Evolutionary conservation across 2,113 vertebrate genomes (phyloP).

Genomic region (Paralichthys olivaceus): DNA sequence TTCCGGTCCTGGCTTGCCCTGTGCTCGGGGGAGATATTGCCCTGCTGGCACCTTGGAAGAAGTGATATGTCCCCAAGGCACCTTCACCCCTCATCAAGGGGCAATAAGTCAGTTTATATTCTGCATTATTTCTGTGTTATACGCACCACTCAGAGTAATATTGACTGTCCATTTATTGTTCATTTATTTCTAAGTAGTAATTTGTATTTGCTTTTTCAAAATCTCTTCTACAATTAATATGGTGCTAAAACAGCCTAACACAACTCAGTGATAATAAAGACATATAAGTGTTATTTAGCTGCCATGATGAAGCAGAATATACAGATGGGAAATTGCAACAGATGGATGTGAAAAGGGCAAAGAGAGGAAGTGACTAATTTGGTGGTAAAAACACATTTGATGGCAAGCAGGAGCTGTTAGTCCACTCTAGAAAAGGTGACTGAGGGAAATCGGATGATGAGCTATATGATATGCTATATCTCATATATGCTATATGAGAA

Average conservation of each 20-base stretch:
- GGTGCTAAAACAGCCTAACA: background rate
- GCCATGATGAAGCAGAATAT: background rate
- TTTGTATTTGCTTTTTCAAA: slow-evolving; percentile 13
- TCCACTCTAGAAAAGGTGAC: background rate
- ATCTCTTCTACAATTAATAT: background rate
- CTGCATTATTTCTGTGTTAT: slow-evolving; percentile 1
- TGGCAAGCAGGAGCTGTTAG: slow-evolving; percentile 20
- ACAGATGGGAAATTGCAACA: slow-evolving; percentile 29
- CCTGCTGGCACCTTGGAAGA: slow-evolving; percentile 83
- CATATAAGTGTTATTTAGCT: slow-evolving; percentile 17
- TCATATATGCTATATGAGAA: no score
- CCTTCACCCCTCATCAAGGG: slow-evolving; percentile 85
- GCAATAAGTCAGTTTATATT: slow-evolving; percentile 77
- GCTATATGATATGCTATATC: background rate
- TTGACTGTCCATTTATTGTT: background rate
- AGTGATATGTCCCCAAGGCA: slow-evolving; percentile 83
- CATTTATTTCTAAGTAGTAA: background rate
- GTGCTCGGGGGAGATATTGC: slow-evolving; percentile 85
- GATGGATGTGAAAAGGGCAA: slow-evolving; percentile 45
- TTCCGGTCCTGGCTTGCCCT: slow-evolving; percentile 81
- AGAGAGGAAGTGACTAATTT: slow-evolving; percentile 15
- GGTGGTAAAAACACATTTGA: background rate
- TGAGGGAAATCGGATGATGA: background rate
- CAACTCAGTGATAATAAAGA: slow-evolving; percentile 28
- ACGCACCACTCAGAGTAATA: background rate